These are phyloP conservation scores for Petrocephalus schoutedeni DNA, from an alignment of 2,797 vertebrate species.

Conservation along the genomic window DNA sequence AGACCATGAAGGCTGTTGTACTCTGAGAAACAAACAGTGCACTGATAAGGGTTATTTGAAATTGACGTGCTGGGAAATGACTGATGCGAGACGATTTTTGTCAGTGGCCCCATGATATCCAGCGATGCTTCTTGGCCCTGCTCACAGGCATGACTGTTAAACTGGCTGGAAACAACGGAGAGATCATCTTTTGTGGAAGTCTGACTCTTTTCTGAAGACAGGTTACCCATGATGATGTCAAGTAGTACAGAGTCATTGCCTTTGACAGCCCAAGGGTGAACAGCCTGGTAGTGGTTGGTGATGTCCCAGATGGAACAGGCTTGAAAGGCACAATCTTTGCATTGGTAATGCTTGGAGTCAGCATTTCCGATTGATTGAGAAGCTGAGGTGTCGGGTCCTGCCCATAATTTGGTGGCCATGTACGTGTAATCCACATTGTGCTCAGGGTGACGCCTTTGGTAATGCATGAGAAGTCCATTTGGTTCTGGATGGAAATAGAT, in stretches of 20 bases:
- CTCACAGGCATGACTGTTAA: constrained; percentile 32
- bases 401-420: constrained; percentile 60
- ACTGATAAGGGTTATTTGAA: constrained; percentile 57
- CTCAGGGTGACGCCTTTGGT: constrained; percentile 66
- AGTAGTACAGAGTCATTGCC: constrained; percentile 71
- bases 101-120: constrained; percentile 38
- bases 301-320: constrained; percentile 67
- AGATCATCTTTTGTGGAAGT: constrained; percentile 39
- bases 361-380: constrained; percentile 48
- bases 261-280: constrained; percentile 78
- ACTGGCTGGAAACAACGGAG: constrained; percentile 35
- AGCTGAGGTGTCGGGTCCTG: constrained; percentile 53
- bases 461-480: constrained; percentile 66
- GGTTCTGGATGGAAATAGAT: constrained; percentile 70
- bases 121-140: constrained; percentile 52
- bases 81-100: constrained; percentile 13
- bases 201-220: constrained; percentile 40
- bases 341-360: constrained; percentile 63
- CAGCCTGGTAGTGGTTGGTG: constrained; percentile 69
- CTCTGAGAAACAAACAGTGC: constrained; percentile 62
- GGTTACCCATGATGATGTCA: constrained; percentile 67
- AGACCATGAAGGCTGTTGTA: constrained; percentile 68
- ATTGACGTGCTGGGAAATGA: constrained; percentile 52
- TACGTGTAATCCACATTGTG: constrained; percentile 63
- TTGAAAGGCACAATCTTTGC: constrained; percentile 77